A percentile compares a stretch with the other conserved stretches of the same genome.
These are phyloP conservation scores for Cantharis rustica DNA, from an alignment of 2,888 invertebrate genomes.

Conservation along the genomic window DNA sequence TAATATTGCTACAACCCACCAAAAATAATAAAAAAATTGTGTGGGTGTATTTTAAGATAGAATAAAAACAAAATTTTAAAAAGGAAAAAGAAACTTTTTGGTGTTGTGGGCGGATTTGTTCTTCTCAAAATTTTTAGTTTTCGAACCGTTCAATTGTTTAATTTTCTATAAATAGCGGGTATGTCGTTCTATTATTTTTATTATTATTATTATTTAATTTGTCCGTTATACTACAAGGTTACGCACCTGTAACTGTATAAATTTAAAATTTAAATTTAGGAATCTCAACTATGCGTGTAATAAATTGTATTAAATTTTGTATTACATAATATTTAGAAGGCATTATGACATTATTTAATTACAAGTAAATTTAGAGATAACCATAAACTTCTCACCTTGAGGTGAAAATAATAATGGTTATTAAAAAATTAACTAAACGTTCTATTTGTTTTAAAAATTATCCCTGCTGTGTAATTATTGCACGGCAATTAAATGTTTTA, in stretches of 20 bases:
- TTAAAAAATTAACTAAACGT: neutral
- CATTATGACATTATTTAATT: neutral
- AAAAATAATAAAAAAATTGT: too few species aligned
- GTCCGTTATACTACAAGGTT: slow-evolving; percentile 23
- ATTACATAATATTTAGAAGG: neutral
- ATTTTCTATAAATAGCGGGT: too few species aligned
- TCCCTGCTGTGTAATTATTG: neutral
- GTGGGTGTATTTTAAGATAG: too few species aligned
- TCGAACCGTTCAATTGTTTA: too few species aligned
- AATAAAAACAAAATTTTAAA: too few species aligned
- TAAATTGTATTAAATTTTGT: neutral
- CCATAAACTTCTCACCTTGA: neutral
- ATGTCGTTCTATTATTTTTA: neutral
- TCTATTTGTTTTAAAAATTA: neutral
- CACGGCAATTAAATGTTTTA: neutral
- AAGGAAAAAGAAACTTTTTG: too few species aligned
- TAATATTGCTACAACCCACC: too few species aligned
- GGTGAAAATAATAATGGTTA: neutral
- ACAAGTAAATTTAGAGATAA: neutral
- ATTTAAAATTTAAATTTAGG: neutral
- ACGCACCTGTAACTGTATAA: slow-evolving; percentile 24
- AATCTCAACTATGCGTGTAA: neutral
- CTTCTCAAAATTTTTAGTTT: too few species aligned
- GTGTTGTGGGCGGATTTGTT: too few species aligned
- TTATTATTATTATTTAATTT: slow-evolving; percentile 21